These are phyloP conservation scores for Gobiocypris rarus DNA, from an alignment of 2,113 vertebrate species.

Conservation along the genomic window DNA sequence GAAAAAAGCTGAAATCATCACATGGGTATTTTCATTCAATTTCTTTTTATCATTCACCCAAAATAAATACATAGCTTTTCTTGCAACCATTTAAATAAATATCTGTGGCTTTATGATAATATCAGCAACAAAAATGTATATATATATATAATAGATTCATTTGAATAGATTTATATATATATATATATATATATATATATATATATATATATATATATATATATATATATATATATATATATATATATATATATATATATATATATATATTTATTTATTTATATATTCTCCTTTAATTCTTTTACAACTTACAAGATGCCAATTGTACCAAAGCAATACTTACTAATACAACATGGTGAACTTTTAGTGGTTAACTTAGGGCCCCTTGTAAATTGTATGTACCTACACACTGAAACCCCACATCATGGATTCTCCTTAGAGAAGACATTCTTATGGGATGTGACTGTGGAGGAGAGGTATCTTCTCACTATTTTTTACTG, in stretches of 20 bases:
- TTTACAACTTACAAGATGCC: conserved; percentile 77
- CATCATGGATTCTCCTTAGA: conserved; percentile 41
- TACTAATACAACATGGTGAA: conserved; percentile 66
- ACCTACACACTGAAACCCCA: conserved; percentile 55
- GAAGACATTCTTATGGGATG: conserved; percentile 37
- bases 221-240: conserved; percentile 60
- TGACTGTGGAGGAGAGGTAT: conserved; percentile 47
- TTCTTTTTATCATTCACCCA: conserved; percentile 57
- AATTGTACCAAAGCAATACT: conserved; percentile 76
- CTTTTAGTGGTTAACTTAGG: conserved; percentile 60
- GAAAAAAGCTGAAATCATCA: conserved; percentile 60
- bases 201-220: conserved; percentile 69
- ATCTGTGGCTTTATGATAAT: conserved; percentile 68
- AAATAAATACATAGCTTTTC: conserved; percentile 74
- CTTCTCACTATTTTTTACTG: conserved; percentile 16
- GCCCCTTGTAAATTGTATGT: conserved; percentile 59
- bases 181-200: conserved; percentile 63
- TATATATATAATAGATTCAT: conserved; percentile 73
- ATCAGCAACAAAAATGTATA: conserved; percentile 63
- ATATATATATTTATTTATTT: conserved; percentile 62
- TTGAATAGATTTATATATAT: conserved; percentile 65
- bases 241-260: conserved; percentile 69
- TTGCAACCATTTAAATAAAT: conserved; percentile 76
- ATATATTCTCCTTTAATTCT: conserved; percentile 75
- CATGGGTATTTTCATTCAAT: conserved; percentile 60